phyloP scores from a whole-genome alignment of 2,888 invertebrate genomes.

The Thereva nobilitata region DNA sequence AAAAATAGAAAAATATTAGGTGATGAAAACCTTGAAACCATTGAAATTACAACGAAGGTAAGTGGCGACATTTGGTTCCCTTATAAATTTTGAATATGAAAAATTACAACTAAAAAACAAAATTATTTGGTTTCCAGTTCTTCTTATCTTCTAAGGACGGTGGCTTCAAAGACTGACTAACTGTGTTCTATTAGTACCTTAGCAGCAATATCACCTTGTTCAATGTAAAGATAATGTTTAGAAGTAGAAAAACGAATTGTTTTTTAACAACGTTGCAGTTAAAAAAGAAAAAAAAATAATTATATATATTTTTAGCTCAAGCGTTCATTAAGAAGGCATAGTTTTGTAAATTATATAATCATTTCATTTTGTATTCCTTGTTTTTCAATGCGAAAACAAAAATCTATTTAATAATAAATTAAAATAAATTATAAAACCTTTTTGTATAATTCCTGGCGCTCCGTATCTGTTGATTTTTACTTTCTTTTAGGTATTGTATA shows the following conservation, averaged over 20 bases:
- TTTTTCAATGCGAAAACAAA: neutral
- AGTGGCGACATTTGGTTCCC: too few relatives aligned
- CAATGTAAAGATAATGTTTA: neutral
- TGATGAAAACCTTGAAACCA: neutral
- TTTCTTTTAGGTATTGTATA: constrained; percentile 10
- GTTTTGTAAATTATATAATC: neutral
- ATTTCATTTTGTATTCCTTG: neutral
- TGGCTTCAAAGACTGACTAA: constrained; percentile 17
- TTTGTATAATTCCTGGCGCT: constrained; percentile 12
- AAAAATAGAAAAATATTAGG: constrained; percentile 2
- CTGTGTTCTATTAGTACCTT: neutral
- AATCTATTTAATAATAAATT: neutral
- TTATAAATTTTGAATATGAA: too few relatives aligned
- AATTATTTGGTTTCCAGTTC: too few relatives aligned
- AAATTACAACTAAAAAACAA: too few relatives aligned
- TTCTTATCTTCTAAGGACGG: neutral
- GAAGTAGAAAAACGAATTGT: neutral
- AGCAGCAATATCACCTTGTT: neutral
- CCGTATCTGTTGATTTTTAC: constrained; percentile 6
- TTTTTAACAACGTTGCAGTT: neutral
- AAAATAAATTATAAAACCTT: neutral
- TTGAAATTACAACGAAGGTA: too few relatives aligned
- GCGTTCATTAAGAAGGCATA: too few relatives aligned
- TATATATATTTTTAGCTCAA: too few relatives aligned
- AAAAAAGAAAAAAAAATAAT: too few relatives aligned